Evolutionary conservation across 2,888 invertebrate species (phyloP).

Genomic region (Pheosia gnoma): DNA sequence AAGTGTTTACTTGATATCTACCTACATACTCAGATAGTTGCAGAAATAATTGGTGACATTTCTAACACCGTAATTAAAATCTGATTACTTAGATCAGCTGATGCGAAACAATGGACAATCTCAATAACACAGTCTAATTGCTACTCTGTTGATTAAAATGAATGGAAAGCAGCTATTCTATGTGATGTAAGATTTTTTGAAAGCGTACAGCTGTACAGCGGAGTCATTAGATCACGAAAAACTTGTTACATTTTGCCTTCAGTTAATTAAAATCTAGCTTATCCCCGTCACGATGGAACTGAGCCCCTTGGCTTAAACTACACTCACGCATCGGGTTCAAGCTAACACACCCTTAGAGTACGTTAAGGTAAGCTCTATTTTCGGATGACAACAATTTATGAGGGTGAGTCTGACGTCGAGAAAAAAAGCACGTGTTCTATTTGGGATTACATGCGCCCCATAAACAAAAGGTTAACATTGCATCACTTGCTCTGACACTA

Average conservation of each 20-base stretch:
- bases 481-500: conserved; percentile 44
- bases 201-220: not conserved
- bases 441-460: conserved; percentile 79
- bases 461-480: conserved; percentile 79
- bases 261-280: conserved; percentile 79
- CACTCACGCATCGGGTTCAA: conserved; percentile 43
- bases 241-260: conserved; percentile 55
- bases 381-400: conserved; percentile 20
- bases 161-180: too few relatives aligned
- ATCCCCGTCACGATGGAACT: conserved; percentile 77
- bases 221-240: conserved; percentile 37
- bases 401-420: conserved; percentile 65
- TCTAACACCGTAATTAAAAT: too few relatives aligned
- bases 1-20: too few relatives aligned
- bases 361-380: conserved; percentile 43
- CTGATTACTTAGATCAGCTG: too few relatives aligned
- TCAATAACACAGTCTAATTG: too few relatives aligned
- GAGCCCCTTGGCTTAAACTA: conserved; percentile 67
- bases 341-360: conserved; percentile 41
- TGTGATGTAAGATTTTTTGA: too few relatives aligned
- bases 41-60: too few relatives aligned
- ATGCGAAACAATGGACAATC: too few relatives aligned
- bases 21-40: too few relatives aligned
- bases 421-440: conserved; percentile 83
- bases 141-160: too few relatives aligned